Evolutionary conservation across 2,113 vertebrate species (phyloP), one percentile per base, ranked within the genome.

Genomic region (Paracyprichromis sp.): DNA sequence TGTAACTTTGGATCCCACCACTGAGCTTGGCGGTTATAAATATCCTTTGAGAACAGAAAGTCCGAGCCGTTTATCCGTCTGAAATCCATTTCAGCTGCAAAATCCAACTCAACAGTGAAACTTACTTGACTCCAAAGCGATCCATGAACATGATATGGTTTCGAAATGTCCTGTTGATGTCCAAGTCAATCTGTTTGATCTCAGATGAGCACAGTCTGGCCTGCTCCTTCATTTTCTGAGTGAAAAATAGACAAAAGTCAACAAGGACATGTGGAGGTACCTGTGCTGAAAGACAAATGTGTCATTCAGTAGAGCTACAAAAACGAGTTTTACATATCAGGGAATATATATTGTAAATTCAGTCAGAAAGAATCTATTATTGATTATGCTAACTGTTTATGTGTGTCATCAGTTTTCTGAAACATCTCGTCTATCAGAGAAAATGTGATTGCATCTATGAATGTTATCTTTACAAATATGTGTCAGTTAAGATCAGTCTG

Each of bases 141-240:
- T 98, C 97, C 94, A 97, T 97, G 85, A 98, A 98, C 98, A 98
- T 98, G 93, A 98, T 97, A 79, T 98, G 97, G 94, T 98, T 97
- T 16, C 98, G 92, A 76, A 98, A 98, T 29, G 98, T 98, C 66
- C 98, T 94, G 95, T 98, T 98, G 83, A 98, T 97, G 16, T 98
- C 98, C 90, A 98, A 92, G 89, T 98, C 98, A 4, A 98, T 98
- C 96, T 98, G 98, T 83, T 97, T 98, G 92, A 98, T 97, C 94
- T 98, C 98, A 0, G 97, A 86, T 0, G 98, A 98, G 92, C 95
- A 96, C 5, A 93, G 93, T 84, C 94, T 95, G 1, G 97, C 97
- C 94, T 98, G 97, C 9, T 97, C 95, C 93, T 97, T 98, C 97
- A 98, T 98, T 95, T 93, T 97, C 98, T 98, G 93, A 34, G 29